A percentile compares a stretch with the other conserved stretches of the same genome.
phyloP scores from a whole-genome alignment of 2,113 vertebrate species.

The Morone chrysops region DNA sequence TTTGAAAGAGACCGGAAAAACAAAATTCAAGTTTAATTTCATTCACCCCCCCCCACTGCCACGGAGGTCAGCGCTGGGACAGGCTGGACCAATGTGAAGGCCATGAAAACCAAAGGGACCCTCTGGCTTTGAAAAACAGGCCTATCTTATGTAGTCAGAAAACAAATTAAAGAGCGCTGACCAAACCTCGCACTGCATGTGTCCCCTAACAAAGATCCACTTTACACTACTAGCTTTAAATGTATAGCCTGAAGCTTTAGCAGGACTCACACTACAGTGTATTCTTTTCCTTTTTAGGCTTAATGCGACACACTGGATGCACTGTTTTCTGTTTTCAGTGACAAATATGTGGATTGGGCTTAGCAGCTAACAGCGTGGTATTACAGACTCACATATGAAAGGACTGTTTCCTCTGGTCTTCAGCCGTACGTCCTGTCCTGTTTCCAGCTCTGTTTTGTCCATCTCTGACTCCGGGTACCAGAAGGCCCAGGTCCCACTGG shows the following conservation, averaged over 20 bases:
- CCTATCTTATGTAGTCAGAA: not conserved
- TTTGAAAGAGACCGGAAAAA: not conserved
- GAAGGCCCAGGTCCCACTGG: slow-evolving; percentile 84
- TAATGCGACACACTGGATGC: not conserved
- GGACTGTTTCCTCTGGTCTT: slow-evolving; percentile 90
- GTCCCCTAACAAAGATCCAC: not conserved
- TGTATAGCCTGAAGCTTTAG: not conserved
- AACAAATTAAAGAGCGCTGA: not conserved
- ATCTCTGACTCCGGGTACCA: slow-evolving; percentile 88
- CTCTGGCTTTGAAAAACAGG: not conserved
- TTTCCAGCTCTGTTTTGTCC: slow-evolving; percentile 86
- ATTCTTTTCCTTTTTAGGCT: not conserved
- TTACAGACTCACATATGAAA: slow-evolving; percentile 86
- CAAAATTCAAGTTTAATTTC: not conserved
- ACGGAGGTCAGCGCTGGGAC: not conserved
- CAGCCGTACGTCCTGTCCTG: slow-evolving; percentile 84
- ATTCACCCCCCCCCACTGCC: not conserved
- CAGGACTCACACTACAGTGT: not conserved
- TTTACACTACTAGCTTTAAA: not conserved
- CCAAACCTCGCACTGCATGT: not conserved
- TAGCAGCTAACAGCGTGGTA: not conserved
- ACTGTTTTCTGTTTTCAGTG: not conserved
- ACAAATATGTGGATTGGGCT: not conserved
- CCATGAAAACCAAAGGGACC: not conserved
- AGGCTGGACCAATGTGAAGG: not conserved